These are phyloP conservation scores for Cryptus viduatorius DNA, from an alignment of 2,888 invertebrate species.

Conservation along the genomic window DNA sequence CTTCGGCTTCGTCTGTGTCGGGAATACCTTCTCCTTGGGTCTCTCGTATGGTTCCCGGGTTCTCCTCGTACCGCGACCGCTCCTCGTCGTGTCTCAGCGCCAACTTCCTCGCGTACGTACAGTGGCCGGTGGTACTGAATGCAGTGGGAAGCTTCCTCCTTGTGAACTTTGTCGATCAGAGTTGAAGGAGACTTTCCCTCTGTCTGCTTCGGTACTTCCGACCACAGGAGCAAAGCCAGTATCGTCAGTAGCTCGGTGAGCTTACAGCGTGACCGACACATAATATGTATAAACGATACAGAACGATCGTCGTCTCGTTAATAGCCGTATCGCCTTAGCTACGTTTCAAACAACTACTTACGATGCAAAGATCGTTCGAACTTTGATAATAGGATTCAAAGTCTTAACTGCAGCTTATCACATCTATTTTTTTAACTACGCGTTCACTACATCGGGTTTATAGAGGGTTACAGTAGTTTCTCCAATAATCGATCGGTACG, in stretches of 20 bases:
- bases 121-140: conserved; percentile 5
- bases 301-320: neutral
- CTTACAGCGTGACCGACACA: conserved; percentile 25
- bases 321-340: neutral
- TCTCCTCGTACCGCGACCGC: neutral
- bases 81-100: conserved; percentile 11
- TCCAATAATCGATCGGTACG: no score
- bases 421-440: no score
- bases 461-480: no score
- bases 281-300: conserved; percentile 33
- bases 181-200: conserved; percentile 74
- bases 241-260: conserved; percentile 49
- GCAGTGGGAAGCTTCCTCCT: conserved; percentile 56
- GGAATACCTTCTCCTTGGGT: conserved; percentile 12
- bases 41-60: conserved; percentile 61
- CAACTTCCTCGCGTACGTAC: conserved; percentile 29
- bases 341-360: conserved; percentile 11
- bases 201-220: conserved; percentile 36
- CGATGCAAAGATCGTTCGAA: neutral
- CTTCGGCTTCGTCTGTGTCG: conserved; percentile 14
- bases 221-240: conserved; percentile 47
- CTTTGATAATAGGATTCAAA: neutral
- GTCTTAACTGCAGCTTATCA: no score
- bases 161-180: conserved; percentile 79
- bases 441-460: no score